phyloP scores from a whole-genome alignment of 1,140 invertebrate species.

The Drosophila arizonae region DNA sequence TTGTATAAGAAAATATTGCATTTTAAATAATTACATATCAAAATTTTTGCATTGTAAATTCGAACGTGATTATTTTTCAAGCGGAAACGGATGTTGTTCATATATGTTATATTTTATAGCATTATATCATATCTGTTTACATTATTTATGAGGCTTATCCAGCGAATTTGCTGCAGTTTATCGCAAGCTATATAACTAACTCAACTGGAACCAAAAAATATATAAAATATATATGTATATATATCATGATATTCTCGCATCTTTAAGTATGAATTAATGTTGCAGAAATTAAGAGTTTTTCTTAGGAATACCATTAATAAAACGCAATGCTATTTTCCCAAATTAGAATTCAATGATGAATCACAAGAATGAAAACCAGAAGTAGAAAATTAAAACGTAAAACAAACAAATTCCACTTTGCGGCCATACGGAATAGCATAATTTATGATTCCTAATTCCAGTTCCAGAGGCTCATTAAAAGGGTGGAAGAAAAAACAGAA shows the following conservation, averaged over 20 bases:
- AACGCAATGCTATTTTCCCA: slow-evolving; percentile 15
- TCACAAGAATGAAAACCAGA: not conserved
- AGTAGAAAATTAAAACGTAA: slow-evolving; percentile 2
- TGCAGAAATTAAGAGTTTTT: slow-evolving; percentile 26
- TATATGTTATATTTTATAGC: not conserved
- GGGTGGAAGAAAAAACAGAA: slow-evolving; percentile 50
- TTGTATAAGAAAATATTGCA: too few relatives aligned
- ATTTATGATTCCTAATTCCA: slow-evolving; percentile 51
- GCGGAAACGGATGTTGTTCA: too few relatives aligned
- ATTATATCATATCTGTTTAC: not conserved
- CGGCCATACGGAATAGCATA: slow-evolving; percentile 39
- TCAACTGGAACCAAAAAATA: not conserved
- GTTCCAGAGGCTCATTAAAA: slow-evolving; percentile 60
- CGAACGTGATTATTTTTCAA: too few relatives aligned
- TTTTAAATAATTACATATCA: too few relatives aligned
- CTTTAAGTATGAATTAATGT: slow-evolving; percentile 26
- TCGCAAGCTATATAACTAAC: not conserved
- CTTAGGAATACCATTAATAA: slow-evolving; percentile 15
- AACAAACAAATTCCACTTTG: slow-evolving; percentile 44
- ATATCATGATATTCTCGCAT: not conserved
- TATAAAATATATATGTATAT: not conserved
- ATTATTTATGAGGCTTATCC: not conserved
- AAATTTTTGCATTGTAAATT: too few relatives aligned
- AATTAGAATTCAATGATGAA: slow-evolving; percentile 56
- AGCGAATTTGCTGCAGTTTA: too few relatives aligned